Evolutionary conservation across 1,140 invertebrate species (phyloP).

Genomic region (Galendromus occidentalis): DNA sequence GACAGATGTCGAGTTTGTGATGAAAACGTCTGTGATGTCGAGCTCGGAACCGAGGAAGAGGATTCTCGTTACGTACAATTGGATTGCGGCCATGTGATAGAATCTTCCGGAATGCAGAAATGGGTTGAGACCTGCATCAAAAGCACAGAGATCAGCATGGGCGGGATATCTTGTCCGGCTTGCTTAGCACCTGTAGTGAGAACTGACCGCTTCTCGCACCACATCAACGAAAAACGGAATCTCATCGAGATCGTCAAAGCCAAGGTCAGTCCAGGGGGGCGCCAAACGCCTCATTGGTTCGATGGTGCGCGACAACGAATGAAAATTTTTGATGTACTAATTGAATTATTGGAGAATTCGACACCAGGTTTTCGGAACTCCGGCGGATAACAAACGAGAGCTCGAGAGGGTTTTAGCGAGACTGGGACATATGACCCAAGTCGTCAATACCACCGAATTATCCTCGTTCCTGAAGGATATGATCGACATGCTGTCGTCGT

Average conservation of each 20-base stretch:
- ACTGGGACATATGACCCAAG: no score
- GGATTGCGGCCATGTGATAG: constrained; percentile 41
- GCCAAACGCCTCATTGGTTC: not conserved
- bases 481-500: no score
- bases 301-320: no score
- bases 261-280: constrained; percentile 15
- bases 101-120: constrained; percentile 34
- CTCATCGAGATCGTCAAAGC: constrained; percentile 38
- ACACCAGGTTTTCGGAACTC: no score
- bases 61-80: constrained; percentile 34
- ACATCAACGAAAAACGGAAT: constrained; percentile 33
- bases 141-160: constrained; percentile 24
- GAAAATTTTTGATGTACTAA: no score
- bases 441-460: no score
- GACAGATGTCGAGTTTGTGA: constrained; percentile 28
- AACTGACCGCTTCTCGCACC: constrained; percentile 37
- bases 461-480: no score
- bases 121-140: constrained; percentile 29
- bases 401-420: no score
- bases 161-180: constrained; percentile 39
- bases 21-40: constrained; percentile 35
- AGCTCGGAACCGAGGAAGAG: constrained; percentile 31
- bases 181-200: constrained; percentile 41
- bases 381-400: no score
- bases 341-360: no score